Evolutionary conservation across 2,113 vertebrate genomes (phyloP).

Genomic region (Paedocypris sp.): DNA sequence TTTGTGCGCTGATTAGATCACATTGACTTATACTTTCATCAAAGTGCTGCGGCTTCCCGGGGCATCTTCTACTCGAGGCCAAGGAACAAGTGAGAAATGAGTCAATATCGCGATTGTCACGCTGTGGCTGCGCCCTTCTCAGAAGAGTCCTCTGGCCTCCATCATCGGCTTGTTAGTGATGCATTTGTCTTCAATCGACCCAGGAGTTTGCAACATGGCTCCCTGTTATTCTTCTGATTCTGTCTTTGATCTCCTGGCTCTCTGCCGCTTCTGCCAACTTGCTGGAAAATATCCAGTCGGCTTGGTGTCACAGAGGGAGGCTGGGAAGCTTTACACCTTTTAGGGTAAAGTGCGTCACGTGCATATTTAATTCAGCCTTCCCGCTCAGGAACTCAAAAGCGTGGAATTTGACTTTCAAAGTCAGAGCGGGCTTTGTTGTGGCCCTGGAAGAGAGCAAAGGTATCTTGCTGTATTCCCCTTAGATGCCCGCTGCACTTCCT

Average conservation of each 20-base stretch:
- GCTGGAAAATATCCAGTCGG: slow-evolving; percentile 8
- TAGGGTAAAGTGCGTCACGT: neutral
- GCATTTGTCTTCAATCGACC: slow-evolving; percentile 54
- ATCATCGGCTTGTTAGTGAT: slow-evolving; percentile 53
- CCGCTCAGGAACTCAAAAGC: neutral
- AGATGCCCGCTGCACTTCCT: neutral
- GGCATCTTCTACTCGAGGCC: slow-evolving; percentile 27
- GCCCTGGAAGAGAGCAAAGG: slow-evolving; percentile 5
- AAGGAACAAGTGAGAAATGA: slow-evolving; percentile 33
- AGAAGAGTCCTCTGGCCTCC: slow-evolving; percentile 42
- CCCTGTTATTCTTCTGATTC: slow-evolving; percentile 30
- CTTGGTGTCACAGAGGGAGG: neutral
- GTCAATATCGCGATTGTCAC: slow-evolving; percentile 53
- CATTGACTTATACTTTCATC: slow-evolving; percentile 7
- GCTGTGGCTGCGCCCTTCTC: slow-evolving; percentile 29
- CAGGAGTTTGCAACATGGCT: slow-evolving; percentile 33
- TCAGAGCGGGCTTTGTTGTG: neutral
- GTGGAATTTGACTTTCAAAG: neutral
- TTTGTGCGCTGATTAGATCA: slow-evolving; percentile 25
- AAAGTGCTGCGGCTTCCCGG: neutral
- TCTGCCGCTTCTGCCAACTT: neutral
- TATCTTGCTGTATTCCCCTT: neutral
- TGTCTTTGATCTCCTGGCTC: slow-evolving; percentile 12
- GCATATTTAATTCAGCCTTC: neutral
- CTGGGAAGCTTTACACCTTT: neutral